These are phyloP conservation scores for Pristionchus mayeri DNA, from an alignment of 2,888 invertebrate species.

Conservation along the genomic window DNA sequence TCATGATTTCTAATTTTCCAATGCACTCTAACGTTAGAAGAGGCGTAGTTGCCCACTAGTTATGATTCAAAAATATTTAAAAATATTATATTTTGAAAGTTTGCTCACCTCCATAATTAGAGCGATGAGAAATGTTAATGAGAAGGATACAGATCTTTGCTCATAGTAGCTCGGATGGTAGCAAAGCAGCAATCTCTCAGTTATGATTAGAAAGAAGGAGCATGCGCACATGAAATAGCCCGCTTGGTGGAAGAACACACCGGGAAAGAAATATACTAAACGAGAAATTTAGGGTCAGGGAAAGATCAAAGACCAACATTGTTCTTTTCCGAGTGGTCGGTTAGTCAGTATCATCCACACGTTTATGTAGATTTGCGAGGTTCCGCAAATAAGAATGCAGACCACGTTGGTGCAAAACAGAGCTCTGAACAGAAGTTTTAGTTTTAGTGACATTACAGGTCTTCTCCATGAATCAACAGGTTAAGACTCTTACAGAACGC, in stretches of 20 bases:
- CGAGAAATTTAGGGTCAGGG: neutral
- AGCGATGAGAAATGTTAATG: neutral
- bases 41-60: too few relatives aligned
- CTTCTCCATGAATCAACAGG: too few relatives aligned
- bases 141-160: neutral
- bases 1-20: too few relatives aligned
- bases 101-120: neutral
- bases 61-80: too few relatives aligned
- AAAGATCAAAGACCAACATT: neutral
- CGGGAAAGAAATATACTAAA: slow-evolving; percentile 9
- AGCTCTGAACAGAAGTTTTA: too few relatives aligned
- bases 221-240: slow-evolving; percentile 19
- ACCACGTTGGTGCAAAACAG: neutral
- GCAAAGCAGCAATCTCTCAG: neutral
- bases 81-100: too few relatives aligned
- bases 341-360: neutral
- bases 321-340: slow-evolving; percentile 1
- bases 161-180: neutral
- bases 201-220: neutral
- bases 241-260: neutral
- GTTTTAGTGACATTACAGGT: too few relatives aligned
- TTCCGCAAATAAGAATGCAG: neutral
- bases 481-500: too few relatives aligned
- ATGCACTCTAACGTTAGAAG: too few relatives aligned
- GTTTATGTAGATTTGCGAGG: neutral